Conservation (phyloP, 2,888 invertebrate species). For the Mycogona germanica region DNA sequence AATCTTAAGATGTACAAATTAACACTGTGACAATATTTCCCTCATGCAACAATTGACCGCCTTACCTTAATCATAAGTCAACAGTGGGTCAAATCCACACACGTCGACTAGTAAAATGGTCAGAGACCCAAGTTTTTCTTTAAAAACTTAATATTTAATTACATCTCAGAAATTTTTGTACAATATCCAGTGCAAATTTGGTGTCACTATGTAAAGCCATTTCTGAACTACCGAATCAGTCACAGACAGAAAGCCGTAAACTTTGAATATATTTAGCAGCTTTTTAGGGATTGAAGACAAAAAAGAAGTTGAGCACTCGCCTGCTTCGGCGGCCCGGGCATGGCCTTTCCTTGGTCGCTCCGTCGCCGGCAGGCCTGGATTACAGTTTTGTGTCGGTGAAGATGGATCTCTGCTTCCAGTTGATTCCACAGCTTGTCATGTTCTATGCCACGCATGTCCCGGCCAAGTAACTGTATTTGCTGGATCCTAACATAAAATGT, state of each 20-base stretch:
- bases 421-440: conserved; percentile 68
- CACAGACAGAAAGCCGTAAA: too few relatives aligned
- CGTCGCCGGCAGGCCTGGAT: conserved; percentile 42
- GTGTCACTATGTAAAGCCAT: background rate
- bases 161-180: conserved; percentile 11
- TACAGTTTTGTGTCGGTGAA: conserved; percentile 73
- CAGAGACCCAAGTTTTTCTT: too few relatives aligned
- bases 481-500: conserved; percentile 48
- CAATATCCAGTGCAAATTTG: conserved; percentile 1
- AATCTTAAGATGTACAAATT: too few relatives aligned
- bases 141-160: background rate
- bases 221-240: too few relatives aligned
- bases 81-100: too few relatives aligned
- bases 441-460: conserved; percentile 65
- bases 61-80: too few relatives aligned
- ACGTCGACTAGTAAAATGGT: too few relatives aligned
- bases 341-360: conserved; percentile 18
- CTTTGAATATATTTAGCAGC: too few relatives aligned
- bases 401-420: conserved; percentile 71
- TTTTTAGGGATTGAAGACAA: too few relatives aligned
- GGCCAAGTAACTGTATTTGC: conserved; percentile 65
- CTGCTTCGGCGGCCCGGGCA: conserved; percentile 19
- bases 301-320: conserved; percentile 6
- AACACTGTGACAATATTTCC: too few relatives aligned
- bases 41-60: too few relatives aligned